Evolutionary conservation across 1,140 invertebrate species (phyloP).

Genomic region (Lucilia sericata): DNA sequence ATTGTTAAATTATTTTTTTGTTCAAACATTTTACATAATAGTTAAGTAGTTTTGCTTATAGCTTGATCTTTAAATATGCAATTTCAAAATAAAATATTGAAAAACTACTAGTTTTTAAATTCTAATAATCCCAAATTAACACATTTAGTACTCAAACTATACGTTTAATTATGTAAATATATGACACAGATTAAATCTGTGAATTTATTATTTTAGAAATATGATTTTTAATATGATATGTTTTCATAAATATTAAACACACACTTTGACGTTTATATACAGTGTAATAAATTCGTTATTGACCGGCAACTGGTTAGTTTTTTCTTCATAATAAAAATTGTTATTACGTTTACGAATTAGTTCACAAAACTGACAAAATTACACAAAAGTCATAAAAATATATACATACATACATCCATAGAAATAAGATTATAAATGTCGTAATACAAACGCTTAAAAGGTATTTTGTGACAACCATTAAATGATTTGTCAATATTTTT

Average conservation of each 20-base stretch:
- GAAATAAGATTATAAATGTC: not conserved
- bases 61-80: no score
- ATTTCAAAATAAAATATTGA: not conserved
- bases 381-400: not conserved
- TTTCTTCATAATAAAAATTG: no score
- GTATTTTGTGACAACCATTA: conserved; percentile 20
- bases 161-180: not conserved
- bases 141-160: not conserved
- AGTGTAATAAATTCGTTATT: no score
- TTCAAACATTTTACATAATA: no score
- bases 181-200: not conserved
- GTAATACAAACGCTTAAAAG: conserved; percentile 1
- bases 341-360: not conserved
- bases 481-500: conserved; percentile 18
- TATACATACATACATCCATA: no score
- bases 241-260: no score
- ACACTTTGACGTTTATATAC: no score
- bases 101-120: not conserved
- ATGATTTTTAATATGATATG: not conserved
- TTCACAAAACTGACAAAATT: not conserved
- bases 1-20: no score
- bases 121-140: not conserved
- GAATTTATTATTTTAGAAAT: not conserved
- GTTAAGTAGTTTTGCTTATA: no score
- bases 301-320: no score